Percentiles rank a stretch among this genome's conserved stretches.
Evolutionary conservation across 2,888 invertebrate species (phyloP).

Genomic region (Nowickia ferox): DNA sequence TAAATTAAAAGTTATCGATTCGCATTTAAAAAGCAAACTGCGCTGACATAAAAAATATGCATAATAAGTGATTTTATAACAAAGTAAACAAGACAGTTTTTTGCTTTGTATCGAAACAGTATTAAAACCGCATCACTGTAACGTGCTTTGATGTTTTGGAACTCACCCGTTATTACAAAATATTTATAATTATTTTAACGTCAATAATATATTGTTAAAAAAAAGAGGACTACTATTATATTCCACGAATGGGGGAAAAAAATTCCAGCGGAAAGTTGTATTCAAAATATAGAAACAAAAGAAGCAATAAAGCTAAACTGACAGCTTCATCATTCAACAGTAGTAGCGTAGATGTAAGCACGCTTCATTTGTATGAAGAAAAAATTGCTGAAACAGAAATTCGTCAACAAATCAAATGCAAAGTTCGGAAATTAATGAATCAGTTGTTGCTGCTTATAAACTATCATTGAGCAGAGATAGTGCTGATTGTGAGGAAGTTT

Average conservation of each 20-base stretch:
- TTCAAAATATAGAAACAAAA: slow-evolving; percentile 42
- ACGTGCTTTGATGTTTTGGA: background rate
- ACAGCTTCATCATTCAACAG: slow-evolving; percentile 15
- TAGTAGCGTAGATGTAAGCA: slow-evolving; percentile 8
- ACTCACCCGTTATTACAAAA: too few relatives aligned
- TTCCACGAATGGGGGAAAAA: slow-evolving; percentile 22
- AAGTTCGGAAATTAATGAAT: slow-evolving; percentile 30
- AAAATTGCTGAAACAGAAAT: too few relatives aligned
- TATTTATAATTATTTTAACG: too few relatives aligned
- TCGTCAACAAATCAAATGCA: slow-evolving; percentile 10
- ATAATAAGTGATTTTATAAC: too few relatives aligned
- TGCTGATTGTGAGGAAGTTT: slow-evolving; percentile 56
- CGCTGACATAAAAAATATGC: too few relatives aligned
- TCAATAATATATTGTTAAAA: slow-evolving; percentile 9
- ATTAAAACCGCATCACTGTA: background rate
- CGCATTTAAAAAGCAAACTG: too few relatives aligned
- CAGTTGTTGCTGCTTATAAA: slow-evolving; percentile 27
- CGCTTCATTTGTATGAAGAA: slow-evolving; percentile 13
- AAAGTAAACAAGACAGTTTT: too few relatives aligned
- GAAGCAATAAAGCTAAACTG: slow-evolving; percentile 31
- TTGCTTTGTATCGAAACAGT: too few relatives aligned
- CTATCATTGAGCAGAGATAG: slow-evolving; percentile 18
- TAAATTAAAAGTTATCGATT: too few relatives aligned
- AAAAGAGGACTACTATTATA: slow-evolving; percentile 26
- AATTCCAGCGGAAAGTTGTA: slow-evolving; percentile 39